Base-by-base conservation (phyloP, 2,797 vertebrate species). In the Psittacula derbiana region DNA sequence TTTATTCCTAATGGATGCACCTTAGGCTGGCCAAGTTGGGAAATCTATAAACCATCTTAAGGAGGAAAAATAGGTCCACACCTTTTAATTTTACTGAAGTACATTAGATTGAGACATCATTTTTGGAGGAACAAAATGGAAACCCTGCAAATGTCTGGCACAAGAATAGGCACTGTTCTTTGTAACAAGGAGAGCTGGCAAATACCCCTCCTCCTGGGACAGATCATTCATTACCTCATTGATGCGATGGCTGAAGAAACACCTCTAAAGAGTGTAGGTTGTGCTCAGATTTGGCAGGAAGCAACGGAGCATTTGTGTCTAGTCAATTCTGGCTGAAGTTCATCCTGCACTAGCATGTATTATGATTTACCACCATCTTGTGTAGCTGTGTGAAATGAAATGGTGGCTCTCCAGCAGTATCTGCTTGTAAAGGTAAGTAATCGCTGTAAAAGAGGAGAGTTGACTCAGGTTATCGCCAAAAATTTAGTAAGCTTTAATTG, bases 71-170 rank as follows among this genome's bases (percentile, higher is more conserved):
- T 46, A 79, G 50, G 44, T 44, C 70, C 47, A 83, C 60, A 58
- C 12, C 57, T 93, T 86, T 64, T 71, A 80, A 53, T 90, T 86
- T 97, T 67, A 90, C 79, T 60, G 28, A 69, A 84, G 84, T 49
- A 25, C 8, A 70, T 21, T 79, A 49, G 41, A 86, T 38, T 81
- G 46, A 75, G 83, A 65, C 75, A 80, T 67, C 9, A 21, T 57
- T 95, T 95, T 80, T 91, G 85, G 76, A 94, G 28, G 23, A 82
- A 90, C 24, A 28, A 31, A 93, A 88, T 62, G 61, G 90, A 95
- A 96, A 96, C 27, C 49, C 53, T 38, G 47, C 24, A 81, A 58
- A 64, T 20, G 10, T 38, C 41, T 90, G 88, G 87, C 74, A 41
- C 38, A 66, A 86, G 31, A 67, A 84, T 8, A 92, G 67, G 36